Conservation (phyloP, 1,140 invertebrate species). For the Zaprionus inermis region DNA sequence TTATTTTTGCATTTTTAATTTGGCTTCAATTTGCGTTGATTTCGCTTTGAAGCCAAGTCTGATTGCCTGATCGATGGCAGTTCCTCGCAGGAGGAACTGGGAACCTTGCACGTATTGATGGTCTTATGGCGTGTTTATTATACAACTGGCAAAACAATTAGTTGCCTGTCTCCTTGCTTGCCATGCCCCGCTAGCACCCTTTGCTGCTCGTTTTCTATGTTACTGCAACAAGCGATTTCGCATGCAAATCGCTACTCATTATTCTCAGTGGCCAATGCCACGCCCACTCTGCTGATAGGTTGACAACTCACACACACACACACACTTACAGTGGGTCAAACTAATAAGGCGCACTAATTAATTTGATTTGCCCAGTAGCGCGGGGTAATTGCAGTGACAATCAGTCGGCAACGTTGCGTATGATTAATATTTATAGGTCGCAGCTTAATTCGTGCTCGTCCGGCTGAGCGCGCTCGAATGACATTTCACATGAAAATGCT, state of each 20-base stretch:
- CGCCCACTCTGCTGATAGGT: constrained; percentile 11
- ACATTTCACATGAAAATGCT: constrained; percentile 25
- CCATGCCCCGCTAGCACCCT: no score
- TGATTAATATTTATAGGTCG: constrained; percentile 45
- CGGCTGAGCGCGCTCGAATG: constrained; percentile 8
- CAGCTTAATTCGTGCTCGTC: constrained; percentile 14
- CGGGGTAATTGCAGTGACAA: constrained; percentile 21
- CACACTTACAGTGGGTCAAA: constrained; percentile 68
- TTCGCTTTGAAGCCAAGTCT: constrained; percentile 32
- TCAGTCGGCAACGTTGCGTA: constrained; percentile 25
- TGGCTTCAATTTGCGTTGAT: constrained; percentile 44
- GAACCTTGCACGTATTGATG: constrained; percentile 34
- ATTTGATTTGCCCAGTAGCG: constrained; percentile 28
- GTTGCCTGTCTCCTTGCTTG: constrained; percentile 33
- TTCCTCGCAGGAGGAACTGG: neutral
- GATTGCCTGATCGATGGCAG: constrained; percentile 21
- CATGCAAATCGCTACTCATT: constrained; percentile 70
- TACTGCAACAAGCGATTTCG: constrained; percentile 59
- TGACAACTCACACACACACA: constrained; percentile 25
- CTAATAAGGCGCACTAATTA: constrained; percentile 44
- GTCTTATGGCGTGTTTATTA: constrained; percentile 46
- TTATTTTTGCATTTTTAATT: constrained; percentile 48
- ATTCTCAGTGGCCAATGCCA: constrained; percentile 25
- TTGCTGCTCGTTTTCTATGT: constrained; percentile 45
- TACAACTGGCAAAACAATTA: constrained; percentile 34